Base-by-base conservation (phyloP, 2,113 vertebrate genomes). In the Campylomormyrus numenius region DNA sequence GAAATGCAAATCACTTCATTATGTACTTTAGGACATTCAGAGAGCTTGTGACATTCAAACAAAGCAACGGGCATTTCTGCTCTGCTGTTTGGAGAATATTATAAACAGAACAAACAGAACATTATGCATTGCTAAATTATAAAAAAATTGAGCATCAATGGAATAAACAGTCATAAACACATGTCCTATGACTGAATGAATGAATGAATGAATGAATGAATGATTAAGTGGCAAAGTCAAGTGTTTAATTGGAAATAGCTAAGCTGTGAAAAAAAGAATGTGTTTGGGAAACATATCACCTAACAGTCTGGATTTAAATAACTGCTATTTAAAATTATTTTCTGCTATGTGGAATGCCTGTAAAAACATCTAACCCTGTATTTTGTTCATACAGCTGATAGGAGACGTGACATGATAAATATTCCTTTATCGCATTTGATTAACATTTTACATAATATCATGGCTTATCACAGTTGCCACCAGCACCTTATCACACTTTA, bases 1-100 rank as follows among this genome's bases (percentile, higher is more conserved):
- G 93, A 96, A 95, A 97, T 96, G 95, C 94, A 96, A 96, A 97
- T 95, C 94, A 95, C 94, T 95, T 97, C 96, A 96, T 97, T 96
- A 95, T 94, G 96, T 95, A 94, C 95, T 95, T 95, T 94, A 94
- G 92, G 93, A 93, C 91, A 93, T 93, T 94, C 94, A 91, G 94
- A 96, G 96, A 91, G 91, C 94, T 95, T 95, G 94, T 95, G 94
- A 95, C 96, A 95, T 95, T 97, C 94, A 96, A 88, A 87, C 48
- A 88, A 45, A 45, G 39, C 50, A 46, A 88, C 39, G 35, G 35
- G 17, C 35, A 58, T 58, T 39, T n/a, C 31, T 62, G 53, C 53
- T 45, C 1, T 42, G 27, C 39, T 42, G 53, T 45, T 87, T 31
- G 24, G 48, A 35, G 31, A 49, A 27, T 5, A 52, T 56, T 2